Evolutionary conservation across 2,888 invertebrate genomes (phyloP).

Genomic region (Conus canariensis): DNA sequence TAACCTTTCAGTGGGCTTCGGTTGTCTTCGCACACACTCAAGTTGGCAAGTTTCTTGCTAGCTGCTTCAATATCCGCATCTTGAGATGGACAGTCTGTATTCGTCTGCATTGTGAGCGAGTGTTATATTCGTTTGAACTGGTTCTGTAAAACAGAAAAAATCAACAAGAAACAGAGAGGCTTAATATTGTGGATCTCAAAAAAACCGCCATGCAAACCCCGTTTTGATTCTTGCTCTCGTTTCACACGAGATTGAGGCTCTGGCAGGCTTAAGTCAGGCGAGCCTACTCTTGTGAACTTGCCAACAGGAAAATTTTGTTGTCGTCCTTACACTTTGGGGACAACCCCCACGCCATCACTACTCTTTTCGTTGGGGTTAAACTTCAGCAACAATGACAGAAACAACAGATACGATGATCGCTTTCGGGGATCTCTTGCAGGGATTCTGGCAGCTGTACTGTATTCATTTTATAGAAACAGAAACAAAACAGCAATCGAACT

Average conservation of each 20-base stretch:
- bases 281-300: background rate
- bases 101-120: background rate
- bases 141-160: too few relatives aligned
- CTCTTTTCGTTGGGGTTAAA: background rate
- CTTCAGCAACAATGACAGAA: constrained; percentile 37
- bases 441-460: constrained; percentile 37
- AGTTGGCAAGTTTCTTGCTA: constrained; percentile 30
- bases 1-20: constrained; percentile 33
- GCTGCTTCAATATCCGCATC: constrained; percentile 30
- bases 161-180: too few relatives aligned
- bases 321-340: background rate
- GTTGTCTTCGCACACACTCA: constrained; percentile 26
- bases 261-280: background rate
- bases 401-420: constrained; percentile 28
- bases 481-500: constrained; percentile 38
- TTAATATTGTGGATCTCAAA: background rate
- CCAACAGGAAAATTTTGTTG: background rate
- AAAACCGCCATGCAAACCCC: background rate
- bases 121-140: too few relatives aligned
- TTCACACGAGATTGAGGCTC: background rate
- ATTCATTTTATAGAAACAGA: constrained; percentile 38
- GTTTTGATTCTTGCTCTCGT: background rate
- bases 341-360: background rate
- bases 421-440: constrained; percentile 43
- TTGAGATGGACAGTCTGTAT: background rate